Evolutionary conservation across 2,797 vertebrate species (phyloP), one percentile per base, ranked within the genome.

Genomic region (Pangasius mekongensis): DNA sequence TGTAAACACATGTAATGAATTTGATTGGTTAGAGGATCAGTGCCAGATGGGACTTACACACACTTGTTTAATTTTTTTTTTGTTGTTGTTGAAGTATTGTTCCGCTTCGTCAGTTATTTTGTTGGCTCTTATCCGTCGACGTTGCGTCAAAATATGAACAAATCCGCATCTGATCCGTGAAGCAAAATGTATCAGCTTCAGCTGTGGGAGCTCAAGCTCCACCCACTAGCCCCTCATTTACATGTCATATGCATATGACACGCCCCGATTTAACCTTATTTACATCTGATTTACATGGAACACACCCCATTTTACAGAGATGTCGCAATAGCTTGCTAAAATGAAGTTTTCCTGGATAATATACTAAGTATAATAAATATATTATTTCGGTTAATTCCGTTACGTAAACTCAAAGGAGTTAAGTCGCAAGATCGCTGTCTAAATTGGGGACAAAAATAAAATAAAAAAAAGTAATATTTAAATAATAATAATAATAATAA

Each of bases 51-150:
- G 71, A 76, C 36, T 47, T 85, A 56, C 22, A 85, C 49, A 56
- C 52, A 13, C 93, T 93, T 88, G 89, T 92, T 92, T 36, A 36
- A 36, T 94, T 6, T 5, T 43, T 43, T 43, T 89, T 14, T 49
- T 76, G 43, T 24, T 43, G 1, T 18, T 76, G 43, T 24, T 43
- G 1, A 6, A 71, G 24, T 83, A 93, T 92, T 92, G 91, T 54
- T 24, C 1, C 27, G 14, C 24, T 39, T 47, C 11, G 60, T 83
- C 36, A 30, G 22, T 83, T 52, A 16, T 33, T 69, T 69, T 7
- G 0, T 33, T 69, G 64, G 83, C 83, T 69, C 64, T 69, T 69
- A 24, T 84, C n/a, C 24, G 0, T 83, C 58, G 43, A 47, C 0
- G 58, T 64, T 8, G 56, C 33, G 0, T 33, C 43, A n/a, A 52